A percentile compares a stretch with the other conserved stretches of the same genome.
phyloP scores from a whole-genome alignment of 2,888 invertebrate genomes.

The Camponotus fellah region DNA sequence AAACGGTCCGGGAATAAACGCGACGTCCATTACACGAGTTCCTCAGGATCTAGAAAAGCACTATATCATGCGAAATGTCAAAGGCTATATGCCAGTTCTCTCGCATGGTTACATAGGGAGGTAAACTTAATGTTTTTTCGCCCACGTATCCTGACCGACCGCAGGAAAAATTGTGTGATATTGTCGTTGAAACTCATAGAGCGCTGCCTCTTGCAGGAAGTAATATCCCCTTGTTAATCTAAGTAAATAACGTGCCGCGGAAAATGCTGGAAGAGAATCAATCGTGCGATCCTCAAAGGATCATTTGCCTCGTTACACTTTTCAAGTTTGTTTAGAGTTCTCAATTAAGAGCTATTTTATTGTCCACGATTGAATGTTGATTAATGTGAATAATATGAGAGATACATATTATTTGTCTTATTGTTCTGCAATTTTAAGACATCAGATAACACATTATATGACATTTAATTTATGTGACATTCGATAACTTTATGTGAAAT shows the following conservation, averaged over 20 bases:
- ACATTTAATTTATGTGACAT: not conserved
- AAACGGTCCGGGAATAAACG: conserved; percentile 24
- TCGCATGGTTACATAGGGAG: conserved; percentile 4
- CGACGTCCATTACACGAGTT: conserved; percentile 28
- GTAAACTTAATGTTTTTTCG: conserved; percentile 46
- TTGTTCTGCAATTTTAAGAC: not conserved
- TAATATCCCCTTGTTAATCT: conserved; percentile 19
- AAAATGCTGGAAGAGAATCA: not conserved
- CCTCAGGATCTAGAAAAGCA: conserved; percentile 17
- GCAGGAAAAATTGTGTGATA: conserved; percentile 6
- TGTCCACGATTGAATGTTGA: not conserved
- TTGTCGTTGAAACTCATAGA: not conserved
- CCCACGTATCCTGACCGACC: conserved; percentile 18
- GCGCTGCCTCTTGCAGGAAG: not conserved
- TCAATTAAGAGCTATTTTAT: not conserved
- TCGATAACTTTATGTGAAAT: not conserved
- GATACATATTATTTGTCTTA: not conserved
- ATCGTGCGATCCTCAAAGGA: not conserved
- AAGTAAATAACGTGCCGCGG: not conserved
- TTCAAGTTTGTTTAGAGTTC: not conserved
- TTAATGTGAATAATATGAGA: not conserved
- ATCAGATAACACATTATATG: not conserved
- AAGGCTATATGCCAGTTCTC: conserved; percentile 35
- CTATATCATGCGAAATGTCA: conserved; percentile 48
- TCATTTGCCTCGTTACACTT: not conserved